Conservation (phyloP, 2,888 invertebrate genomes). For the Ctena decussata region DNA sequence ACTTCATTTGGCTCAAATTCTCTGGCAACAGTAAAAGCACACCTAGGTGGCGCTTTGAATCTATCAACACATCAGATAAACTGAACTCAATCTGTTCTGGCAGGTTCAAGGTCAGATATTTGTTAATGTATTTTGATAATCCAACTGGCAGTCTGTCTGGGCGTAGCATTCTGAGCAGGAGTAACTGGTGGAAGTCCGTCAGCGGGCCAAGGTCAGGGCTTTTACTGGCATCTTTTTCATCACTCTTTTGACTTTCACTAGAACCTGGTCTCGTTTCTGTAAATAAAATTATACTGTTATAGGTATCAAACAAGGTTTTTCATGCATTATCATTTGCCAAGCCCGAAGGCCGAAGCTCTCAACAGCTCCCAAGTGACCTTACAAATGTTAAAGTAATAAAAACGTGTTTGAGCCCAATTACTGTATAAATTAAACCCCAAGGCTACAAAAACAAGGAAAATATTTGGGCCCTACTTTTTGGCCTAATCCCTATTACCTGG, state of each 20-base stretch:
- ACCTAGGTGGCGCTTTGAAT: slow-evolving; percentile 78
- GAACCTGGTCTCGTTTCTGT: slow-evolving; percentile 69
- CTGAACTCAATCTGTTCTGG: slow-evolving; percentile 75
- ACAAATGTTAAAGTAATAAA: no score
- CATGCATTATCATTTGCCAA: no score
- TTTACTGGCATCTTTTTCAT: slow-evolving; percentile 60
- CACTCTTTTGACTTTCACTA: slow-evolving; percentile 61
- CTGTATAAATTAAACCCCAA: no score
- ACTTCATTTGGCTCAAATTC: slow-evolving; percentile 57
- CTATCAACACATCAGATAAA: slow-evolving; percentile 74
- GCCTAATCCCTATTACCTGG: no score
- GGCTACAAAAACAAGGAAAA: no score
- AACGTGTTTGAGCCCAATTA: no score
- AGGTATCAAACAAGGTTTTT: no score
- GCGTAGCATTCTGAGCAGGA: slow-evolving; percentile 85
- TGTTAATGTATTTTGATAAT: slow-evolving; percentile 80
- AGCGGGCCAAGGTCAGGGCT: slow-evolving; percentile 79
- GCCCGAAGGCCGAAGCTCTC: no score
- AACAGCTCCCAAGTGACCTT: no score
- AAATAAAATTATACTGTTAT: no score
- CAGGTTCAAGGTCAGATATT: slow-evolving; percentile 77
- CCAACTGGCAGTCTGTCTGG: slow-evolving; percentile 85
- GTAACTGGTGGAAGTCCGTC: slow-evolving; percentile 84
- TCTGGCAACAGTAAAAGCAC: slow-evolving; percentile 82
- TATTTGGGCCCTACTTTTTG: no score